Base-by-base conservation (phyloP, 2,113 vertebrate species). In the Tor tambroides region DNA sequence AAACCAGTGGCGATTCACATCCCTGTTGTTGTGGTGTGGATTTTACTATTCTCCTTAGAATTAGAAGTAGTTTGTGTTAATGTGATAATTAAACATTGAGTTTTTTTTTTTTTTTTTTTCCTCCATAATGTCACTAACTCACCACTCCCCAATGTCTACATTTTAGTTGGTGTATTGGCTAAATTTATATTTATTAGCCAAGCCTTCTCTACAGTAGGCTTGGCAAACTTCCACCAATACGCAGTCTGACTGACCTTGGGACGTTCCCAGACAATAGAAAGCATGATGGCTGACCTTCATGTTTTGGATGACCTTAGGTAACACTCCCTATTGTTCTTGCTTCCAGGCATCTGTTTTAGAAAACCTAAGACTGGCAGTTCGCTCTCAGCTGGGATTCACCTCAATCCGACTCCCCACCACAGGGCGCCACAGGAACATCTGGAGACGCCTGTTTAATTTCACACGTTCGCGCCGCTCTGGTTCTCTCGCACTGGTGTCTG, bases 361-460 rank as follows among this genome's bases (percentile, higher is more conserved):
- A 90, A 99, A 99, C 92, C 94, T 99, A 51, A 94, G 98, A 2
- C 94, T 99, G 32, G 98, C 98, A 0, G 98, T 99, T 0, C 96
- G 98, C 74, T 98, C 98, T 72, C 98, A 99, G 93, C 97, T 99
- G 6, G 98, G 98, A 91, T 97, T 99, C 91, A 97, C 98, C 87
- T 98, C 98, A 8, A 96, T 99, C 90, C 95, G 97, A 65, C 96
- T 99, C 41, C 97, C 97, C 0, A 97, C 96, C 85, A 94, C 97
- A 1, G 95, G 96, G 90, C 95, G 97, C 65, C 96, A 96, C 59
- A 94, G 96, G 91, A 98, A 96, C 93, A 95, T 99, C 90, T 99
- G 97, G 98, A 97, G 96, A 69, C 93, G 97, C 15, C 96, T 99
- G 91, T 98, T 98, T 92, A 97, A 96, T 87, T 97, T 98, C 91